Base-by-base conservation (phyloP, 1,140 invertebrate species). In the Agrypnia vestita region DNA sequence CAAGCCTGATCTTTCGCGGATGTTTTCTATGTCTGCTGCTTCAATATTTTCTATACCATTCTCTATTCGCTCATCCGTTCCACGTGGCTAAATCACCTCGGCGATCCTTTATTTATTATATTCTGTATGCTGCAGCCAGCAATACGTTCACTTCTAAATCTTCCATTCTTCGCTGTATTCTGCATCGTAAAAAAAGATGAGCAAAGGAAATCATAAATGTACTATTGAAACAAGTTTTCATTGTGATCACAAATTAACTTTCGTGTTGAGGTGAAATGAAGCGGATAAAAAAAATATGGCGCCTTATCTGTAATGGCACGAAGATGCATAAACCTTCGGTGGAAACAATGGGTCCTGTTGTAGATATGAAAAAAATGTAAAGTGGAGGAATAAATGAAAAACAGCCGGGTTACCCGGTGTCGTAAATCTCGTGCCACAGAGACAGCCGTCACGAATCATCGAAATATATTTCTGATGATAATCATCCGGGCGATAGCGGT, bases 401-500 rank as follows among this genome's bases (percentile, higher is more conserved):
- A 12, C 59, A 62, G 19, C 19, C 21, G 46, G 17, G 19, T 35
- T 35, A 49, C 67, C 6, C 67, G 44, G 21, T 46, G 13, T 19
- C 67, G 21, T 71, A 71, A 71, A 71, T 71, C 67, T 71, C 44
- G 47, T 12, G 67, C 12, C 44, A 47, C 13, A 8, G 67, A n/a
- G 67, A 71, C 47, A 25, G 25, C 44, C 44, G 67, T 51, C 67
- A 71, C 67, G 67, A 71, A 71, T 51, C 67, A 46, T 46, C 44
- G 67, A 21, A 71, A 71, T 71, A 71, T 71, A 71, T 51, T 51
- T 49, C 67, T 51, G 67, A 71, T 62, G 17, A 35, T 71, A 25
- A 71, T 71, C 43, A 71, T 71, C 47, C 47, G 21, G 46, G 67
- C 67, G 67, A 71, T 71, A 51, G 67, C 44, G 15, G 47, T 71